Evolutionary conservation across 2,113 vertebrate genomes (phyloP).

Genomic region (Craseonycteris thonglongyai): DNA sequence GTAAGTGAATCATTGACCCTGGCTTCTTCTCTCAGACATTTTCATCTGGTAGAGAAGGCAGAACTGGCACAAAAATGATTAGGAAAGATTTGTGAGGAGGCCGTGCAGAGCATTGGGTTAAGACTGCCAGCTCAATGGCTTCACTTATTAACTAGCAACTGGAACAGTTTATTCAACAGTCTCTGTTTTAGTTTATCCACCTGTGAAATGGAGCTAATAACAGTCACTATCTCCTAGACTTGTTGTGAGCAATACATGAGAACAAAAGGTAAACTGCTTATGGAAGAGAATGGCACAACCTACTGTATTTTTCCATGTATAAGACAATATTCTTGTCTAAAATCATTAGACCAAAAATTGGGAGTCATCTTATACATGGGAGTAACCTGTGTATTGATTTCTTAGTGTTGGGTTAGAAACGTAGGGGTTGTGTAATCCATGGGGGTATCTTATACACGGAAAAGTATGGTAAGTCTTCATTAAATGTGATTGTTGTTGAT

Average conservation of each 20-base stretch:
- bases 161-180: neutral
- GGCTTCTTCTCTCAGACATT: neutral
- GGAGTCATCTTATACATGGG: too few relatives aligned
- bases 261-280: neutral
- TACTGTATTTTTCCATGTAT: too few relatives aligned
- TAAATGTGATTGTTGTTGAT: neutral
- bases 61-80: neutral
- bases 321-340: too few relatives aligned
- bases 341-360: too few relatives aligned
- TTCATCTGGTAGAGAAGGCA: neutral
- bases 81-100: neutral
- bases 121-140: neutral
- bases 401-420: too few relatives aligned
- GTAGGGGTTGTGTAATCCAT: too few relatives aligned
- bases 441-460: too few relatives aligned
- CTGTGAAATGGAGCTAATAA: neutral
- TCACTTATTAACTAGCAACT: neutral
- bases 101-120: rapidly evolving
- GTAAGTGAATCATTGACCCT: neutral
- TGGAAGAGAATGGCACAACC: neutral
- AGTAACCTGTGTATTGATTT: too few relatives aligned
- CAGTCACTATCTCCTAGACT: neutral
- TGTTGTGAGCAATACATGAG: neutral
- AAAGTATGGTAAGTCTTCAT: neutral
- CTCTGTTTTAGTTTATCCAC: neutral